Conservation (phyloP, 2,113 vertebrate genomes). For the Fulmarus glacialis region DNA sequence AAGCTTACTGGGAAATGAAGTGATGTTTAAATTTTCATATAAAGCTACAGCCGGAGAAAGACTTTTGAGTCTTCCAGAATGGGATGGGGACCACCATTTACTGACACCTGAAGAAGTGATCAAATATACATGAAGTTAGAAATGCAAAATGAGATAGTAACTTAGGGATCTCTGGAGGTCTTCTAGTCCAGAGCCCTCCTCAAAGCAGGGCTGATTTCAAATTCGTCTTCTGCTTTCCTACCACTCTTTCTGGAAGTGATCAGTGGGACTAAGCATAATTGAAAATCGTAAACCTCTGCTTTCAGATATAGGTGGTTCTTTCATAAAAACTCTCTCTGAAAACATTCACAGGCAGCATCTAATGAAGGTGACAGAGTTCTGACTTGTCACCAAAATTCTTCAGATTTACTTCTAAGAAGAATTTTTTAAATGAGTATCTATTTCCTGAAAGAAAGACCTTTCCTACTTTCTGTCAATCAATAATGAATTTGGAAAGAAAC, state of each 20-base stretch:
- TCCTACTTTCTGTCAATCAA: neutral
- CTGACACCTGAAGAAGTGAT: neutral
- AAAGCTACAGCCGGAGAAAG: neutral
- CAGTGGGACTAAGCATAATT: neutral
- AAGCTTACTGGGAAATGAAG: neutral
- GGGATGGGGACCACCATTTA: neutral
- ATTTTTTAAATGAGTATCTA: neutral
- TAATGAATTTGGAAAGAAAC: neutral
- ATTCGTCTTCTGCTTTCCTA: neutral
- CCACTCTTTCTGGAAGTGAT: neutral
- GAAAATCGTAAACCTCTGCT: neutral
- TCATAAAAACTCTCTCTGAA: neutral
- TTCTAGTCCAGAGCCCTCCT: neutral
- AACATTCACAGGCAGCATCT: neutral
- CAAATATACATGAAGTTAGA: neutral
- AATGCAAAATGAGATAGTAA: neutral
- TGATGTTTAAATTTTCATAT: neutral
- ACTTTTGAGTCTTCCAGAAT: neutral
- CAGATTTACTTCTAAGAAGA: too few species aligned
- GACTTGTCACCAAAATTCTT: neutral
- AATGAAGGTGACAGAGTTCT: neutral
- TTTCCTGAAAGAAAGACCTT: neutral
- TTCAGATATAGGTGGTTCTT: neutral
- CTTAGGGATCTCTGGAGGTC: neutral
- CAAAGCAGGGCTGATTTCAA: neutral